Conservation (phyloP, 2,797 vertebrate species). For the Sylvilagus floridanus region DNA sequence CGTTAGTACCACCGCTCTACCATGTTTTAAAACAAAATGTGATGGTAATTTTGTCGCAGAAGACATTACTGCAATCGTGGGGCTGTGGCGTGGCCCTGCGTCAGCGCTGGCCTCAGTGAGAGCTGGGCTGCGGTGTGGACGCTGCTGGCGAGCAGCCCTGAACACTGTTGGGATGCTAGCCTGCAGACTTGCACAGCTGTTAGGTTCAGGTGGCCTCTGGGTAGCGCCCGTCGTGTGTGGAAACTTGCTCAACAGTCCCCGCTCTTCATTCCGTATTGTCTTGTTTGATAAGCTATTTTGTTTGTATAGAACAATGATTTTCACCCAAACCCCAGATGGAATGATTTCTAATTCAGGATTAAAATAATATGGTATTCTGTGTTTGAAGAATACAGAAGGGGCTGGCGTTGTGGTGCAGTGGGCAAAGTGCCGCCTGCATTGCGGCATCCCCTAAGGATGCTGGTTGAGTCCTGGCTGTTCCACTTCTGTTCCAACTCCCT, state of each 20-base stretch:
- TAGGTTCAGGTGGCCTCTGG: background rate
- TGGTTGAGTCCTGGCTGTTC: too few species aligned
- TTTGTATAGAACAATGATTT: background rate
- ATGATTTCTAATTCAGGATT: conserved; percentile 6
- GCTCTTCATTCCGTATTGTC: background rate
- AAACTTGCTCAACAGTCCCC: background rate
- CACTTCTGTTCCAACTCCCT: too few species aligned
- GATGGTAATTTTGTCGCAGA: background rate
- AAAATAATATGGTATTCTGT: background rate
- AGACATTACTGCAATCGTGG: background rate
- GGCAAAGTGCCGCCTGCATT: too few species aligned
- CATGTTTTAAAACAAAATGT: background rate
- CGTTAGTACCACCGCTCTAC: background rate
- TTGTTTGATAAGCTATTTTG: background rate
- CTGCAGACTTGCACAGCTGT: too few species aligned
- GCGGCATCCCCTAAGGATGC: too few species aligned
- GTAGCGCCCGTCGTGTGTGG: background rate
- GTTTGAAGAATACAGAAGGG: background rate
- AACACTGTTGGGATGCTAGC: background rate
- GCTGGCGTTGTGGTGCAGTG: too few species aligned
- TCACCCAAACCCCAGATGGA: background rate
- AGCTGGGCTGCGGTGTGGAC: too few species aligned
- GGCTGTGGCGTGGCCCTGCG: too few species aligned
- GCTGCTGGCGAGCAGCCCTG: rapidly evolving
- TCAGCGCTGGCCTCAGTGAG: rapidly evolving